These are phyloP conservation scores for Carettochelys insculpta DNA, from an alignment of 2,113 vertebrate species.

Conservation along the genomic window DNA sequence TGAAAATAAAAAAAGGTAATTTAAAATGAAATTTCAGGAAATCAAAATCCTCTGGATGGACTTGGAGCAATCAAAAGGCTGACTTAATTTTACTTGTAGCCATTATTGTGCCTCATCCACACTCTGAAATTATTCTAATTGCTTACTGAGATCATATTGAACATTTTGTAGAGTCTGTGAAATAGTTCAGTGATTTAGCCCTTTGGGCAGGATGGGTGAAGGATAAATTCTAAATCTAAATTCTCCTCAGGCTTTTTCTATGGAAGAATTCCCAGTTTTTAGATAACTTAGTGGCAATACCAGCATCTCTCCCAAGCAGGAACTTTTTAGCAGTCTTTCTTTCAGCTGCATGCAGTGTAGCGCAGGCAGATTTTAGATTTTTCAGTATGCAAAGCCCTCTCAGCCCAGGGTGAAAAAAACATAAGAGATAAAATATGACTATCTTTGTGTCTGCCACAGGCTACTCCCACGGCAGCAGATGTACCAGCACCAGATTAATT, in stretches of 20 bases:
- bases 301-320: slow-evolving; percentile 21
- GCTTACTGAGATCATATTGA: slow-evolving; percentile 46
- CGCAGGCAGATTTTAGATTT: slow-evolving; percentile 32
- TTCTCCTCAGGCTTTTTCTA: slow-evolving; percentile 14
- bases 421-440: background rate
- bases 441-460: background rate
- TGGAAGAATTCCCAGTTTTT: slow-evolving; percentile 1
- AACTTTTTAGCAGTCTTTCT: slow-evolving; percentile 25
- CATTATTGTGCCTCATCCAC: slow-evolving; percentile 36
- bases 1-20: background rate
- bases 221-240: slow-evolving; percentile 48
- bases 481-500: background rate
- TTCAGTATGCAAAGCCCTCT: background rate
- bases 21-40: slow-evolving; percentile 13
- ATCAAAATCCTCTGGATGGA: slow-evolving; percentile 41
- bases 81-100: slow-evolving; percentile 57
- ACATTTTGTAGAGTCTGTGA: slow-evolving; percentile 30
- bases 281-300: slow-evolving; percentile 17
- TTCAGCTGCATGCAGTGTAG: slow-evolving; percentile 24
- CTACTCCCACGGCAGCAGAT: slow-evolving; percentile 31
- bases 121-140: slow-evolving; percentile 60
- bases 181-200: slow-evolving; percentile 45
- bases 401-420: slow-evolving; percentile 6
- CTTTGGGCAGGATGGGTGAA: slow-evolving; percentile 45
- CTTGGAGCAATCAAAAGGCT: slow-evolving; percentile 51